phyloP scores from a whole-genome alignment of 1,140 invertebrate genomes.

The Leptinotarsa texana region DNA sequence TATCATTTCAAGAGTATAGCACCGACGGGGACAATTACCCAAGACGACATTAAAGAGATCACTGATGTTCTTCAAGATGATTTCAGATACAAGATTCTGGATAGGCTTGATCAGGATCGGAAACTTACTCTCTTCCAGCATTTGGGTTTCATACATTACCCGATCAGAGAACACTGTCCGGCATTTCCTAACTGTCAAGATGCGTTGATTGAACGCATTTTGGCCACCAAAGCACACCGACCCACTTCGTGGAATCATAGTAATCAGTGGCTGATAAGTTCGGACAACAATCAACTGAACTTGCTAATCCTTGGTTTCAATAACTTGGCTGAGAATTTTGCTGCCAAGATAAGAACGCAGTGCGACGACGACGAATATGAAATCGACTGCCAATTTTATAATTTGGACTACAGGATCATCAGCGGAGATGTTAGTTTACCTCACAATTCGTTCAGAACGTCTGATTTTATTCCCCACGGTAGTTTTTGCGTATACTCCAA shows the following conservation, averaged over 20 bases:
- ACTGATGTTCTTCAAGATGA: constrained; percentile 90
- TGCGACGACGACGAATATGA: constrained; percentile 85
- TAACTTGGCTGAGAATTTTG: constrained; percentile 77
- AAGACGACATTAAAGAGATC: constrained; percentile 92
- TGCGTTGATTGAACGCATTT: constrained; percentile 75
- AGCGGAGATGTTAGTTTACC: constrained; percentile 82
- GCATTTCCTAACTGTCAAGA: constrained; percentile 90
- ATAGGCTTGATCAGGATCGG: constrained; percentile 90
- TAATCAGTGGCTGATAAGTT: constrained; percentile 68
- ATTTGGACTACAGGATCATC: constrained; percentile 82
- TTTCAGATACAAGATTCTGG: constrained; percentile 90
- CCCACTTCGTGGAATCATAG: constrained; percentile 71
- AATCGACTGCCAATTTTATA: constrained; percentile 81
- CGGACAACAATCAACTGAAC: constrained; percentile 73
- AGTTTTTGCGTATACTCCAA: constrained; percentile 91
- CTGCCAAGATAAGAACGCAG: constrained; percentile 73
- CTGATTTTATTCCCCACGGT: constrained; percentile 78
- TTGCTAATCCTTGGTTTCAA: constrained; percentile 76
- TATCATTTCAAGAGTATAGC: constrained; percentile 91
- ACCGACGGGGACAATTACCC: constrained; percentile 86
- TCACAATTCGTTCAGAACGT: constrained; percentile 75
- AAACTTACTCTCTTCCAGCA: constrained; percentile 94
- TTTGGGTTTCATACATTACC: constrained; percentile 94
- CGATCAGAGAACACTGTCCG: constrained; percentile 91
- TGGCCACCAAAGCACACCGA: constrained; percentile 72